Base-by-base conservation (phyloP, 2,113 vertebrate genomes). In the Cairina moschata region DNA sequence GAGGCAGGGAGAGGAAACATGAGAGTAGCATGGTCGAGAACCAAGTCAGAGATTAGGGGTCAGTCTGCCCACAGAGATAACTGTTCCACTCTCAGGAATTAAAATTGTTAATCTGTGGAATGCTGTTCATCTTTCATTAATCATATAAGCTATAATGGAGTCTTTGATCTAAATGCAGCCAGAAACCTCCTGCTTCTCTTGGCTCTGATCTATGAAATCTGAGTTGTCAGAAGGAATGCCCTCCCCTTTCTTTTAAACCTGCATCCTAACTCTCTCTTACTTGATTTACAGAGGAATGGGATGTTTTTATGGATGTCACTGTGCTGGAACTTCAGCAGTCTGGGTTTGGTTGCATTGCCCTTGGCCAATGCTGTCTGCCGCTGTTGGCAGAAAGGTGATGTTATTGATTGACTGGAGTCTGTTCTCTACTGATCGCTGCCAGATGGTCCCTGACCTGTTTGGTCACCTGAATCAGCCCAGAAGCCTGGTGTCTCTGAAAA, bases 31-130 rank as follows among this genome's bases (percentile, higher is more conserved):
- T 38, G 5, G 62, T 82, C 95, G 83, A 88, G 40, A 68, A 82
- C 59, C 36, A 42, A 89, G 54, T 54, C 17, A 62, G 88, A 89
- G 91, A 88, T 95, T 90, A 92, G 58, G 90, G 97, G 92, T 94
- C 94, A 97, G 73, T 11, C 68, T 77, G 82, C 95, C 89, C 74
- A 83, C 54, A 84, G 38, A 97, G 89, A 94, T 86, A 63, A 80
- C 77, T 77, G 52, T 38, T 91, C 69, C 60, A 40, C 68, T 90
- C 25, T 34, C 14, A 48, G 90, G 96, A 95, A 97, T 97, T 91
- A 95, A 94, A 97, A 75, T 74, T 80, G 56, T 84, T 97, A 95
- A 97, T 97, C 96, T 96, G 73, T 87, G 90, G 87, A 91, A 94
- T 73, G 69, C 83, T 93, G 92, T 87, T 92, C 91, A 66, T 94